Evolutionary conservation across 2,113 vertebrate genomes (phyloP), one percentile per base, ranked within the genome.

Genomic region (Hipposideros armiger): DNA sequence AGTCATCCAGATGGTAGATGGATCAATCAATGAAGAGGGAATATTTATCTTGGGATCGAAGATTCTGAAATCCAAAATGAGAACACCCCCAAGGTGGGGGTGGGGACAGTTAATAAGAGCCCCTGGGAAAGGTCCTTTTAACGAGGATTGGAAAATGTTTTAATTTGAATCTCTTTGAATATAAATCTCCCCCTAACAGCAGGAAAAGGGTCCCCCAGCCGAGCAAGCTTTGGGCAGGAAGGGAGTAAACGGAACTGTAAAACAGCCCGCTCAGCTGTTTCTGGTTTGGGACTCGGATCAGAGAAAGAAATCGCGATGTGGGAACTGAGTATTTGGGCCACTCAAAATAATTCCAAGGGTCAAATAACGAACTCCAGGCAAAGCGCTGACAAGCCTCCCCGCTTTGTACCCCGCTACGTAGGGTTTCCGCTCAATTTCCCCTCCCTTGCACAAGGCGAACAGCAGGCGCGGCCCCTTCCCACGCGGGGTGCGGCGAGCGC

Each of bases 141-240:
- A 24, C 10, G 11, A 92, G 70, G 94, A 80, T 8, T 91, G 92
- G 69, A 96, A 95, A 92, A 90, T 67, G 85, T 96, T 93, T 96
- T 93, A 95, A 97, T 96, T 97, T 93, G 86, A 97, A 96, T 96
- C 72, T 91, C 95, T 95, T 97, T 97, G 94, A 97, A 96, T 94
- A 94, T 83, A 95, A 96, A 97, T 94, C 95, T 95, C 84, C 80
- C 45, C 47, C 50, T 67, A 95, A 86, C 91, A 95, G 90, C 96
- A 96, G 97, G 96, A 95, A 96, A 91, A 87, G 93, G 94, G 93
- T 97, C 96, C 90, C 83, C 40, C 16, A 67, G 60, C 87, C 42
- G 80, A 66, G 87, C 74, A 50, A 81, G 73, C 95, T 77, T 52
- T 8, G 80, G 72, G 90, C 94, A 95, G 94, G 95, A 96, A 95